Evolutionary conservation across 2,888 invertebrate species (phyloP).

Genomic region (Epistrophe eligans): DNA sequence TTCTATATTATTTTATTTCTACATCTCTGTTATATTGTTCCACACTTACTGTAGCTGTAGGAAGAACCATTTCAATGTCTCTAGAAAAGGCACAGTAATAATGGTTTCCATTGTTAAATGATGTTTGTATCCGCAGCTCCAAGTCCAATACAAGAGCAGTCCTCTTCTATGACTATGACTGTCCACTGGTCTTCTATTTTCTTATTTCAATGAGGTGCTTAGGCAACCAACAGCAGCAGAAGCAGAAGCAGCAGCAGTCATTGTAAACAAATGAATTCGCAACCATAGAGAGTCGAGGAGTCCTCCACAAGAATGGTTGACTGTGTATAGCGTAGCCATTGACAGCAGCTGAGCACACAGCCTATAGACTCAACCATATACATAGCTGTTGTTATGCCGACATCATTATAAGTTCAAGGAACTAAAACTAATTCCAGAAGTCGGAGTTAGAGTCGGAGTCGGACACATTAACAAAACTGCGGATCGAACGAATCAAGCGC

Average conservation of each 20-base stretch:
- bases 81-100: constrained; percentile 48
- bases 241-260: constrained; percentile 17
- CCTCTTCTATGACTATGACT: not conserved
- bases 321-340: constrained; percentile 6
- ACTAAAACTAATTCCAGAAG: constrained; percentile 72
- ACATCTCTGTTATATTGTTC: not conserved
- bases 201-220: constrained; percentile 17
- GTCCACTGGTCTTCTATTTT: constrained; percentile 8
- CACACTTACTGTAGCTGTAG: constrained; percentile 1
- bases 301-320: constrained; percentile 20
- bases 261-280: constrained; percentile 47
- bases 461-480: constrained; percentile 59
- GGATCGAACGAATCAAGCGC: constrained; percentile 62
- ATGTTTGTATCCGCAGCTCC: constrained; percentile 41
- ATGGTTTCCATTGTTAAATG: constrained; percentile 57
- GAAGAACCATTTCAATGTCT: constrained; percentile 9
- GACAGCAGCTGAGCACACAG: constrained; percentile 30
- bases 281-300: constrained; percentile 19
- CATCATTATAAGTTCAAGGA: constrained; percentile 69
- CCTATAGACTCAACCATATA: constrained; percentile 1
- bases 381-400: constrained; percentile 22
- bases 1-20: not conserved
- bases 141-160: not conserved
- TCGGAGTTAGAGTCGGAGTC: constrained; percentile 8
- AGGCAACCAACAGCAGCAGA: too few species aligned